phyloP scores from a whole-genome alignment of 2,888 invertebrate species.

The Chironomus riparius region DNA sequence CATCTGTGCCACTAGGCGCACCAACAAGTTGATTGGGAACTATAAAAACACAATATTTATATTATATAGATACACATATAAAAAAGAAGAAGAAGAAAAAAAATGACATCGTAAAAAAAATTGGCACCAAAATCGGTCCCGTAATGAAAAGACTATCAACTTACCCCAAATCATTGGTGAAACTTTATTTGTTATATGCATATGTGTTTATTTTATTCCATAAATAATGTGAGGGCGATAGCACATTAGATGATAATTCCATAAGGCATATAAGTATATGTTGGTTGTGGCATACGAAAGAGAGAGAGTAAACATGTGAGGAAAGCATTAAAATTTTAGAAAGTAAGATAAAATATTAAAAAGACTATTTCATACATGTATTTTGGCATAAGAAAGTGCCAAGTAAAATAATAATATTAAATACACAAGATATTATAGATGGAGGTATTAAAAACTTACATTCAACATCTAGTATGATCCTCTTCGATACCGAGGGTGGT shows the following conservation, averaged over 20 bases:
- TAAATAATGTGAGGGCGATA: conserved; percentile 3
- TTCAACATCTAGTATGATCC: conserved; percentile 85
- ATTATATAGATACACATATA: not conserved
- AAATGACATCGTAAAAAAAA: not conserved
- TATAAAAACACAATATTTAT: not conserved
- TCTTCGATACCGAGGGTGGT: conserved; percentile 84
- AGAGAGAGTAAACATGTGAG: too few relatives aligned
- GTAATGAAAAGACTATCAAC: not conserved
- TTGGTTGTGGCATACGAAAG: too few relatives aligned
- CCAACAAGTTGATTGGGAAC: conserved; percentile 86
- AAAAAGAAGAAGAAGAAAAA: not conserved
- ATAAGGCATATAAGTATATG: not conserved
- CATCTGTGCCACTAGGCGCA: conserved; percentile 81
- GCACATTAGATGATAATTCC: not conserved
- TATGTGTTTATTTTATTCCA: not conserved
- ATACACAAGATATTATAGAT: conserved; percentile 24
- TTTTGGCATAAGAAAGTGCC: not conserved
- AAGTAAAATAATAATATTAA: not conserved
- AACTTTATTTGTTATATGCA: conserved; percentile 49
- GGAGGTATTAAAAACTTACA: conserved; percentile 54
- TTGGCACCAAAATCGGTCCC: not conserved
- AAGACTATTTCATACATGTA: too few relatives aligned
- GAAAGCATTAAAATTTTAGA: too few relatives aligned
- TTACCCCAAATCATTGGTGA: conserved; percentile 81
- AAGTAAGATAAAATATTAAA: too few relatives aligned